Percentiles rank a stretch among this genome's conserved stretches.
Conservation (phyloP, 30 jellyfish, hydroid and myxozoan genomes). For the Rhopilema esculentum region DNA sequence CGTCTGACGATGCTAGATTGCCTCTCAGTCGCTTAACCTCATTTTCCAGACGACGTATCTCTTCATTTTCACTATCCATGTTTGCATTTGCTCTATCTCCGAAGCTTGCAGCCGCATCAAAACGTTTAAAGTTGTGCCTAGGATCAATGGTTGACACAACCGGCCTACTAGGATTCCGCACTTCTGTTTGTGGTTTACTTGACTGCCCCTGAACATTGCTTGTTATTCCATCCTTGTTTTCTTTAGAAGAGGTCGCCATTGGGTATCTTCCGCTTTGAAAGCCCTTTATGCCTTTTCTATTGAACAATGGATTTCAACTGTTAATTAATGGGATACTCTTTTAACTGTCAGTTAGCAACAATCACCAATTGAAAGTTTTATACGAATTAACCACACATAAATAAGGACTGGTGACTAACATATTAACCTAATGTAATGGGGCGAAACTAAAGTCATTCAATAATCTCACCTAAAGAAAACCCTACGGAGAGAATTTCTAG, state of each 20-base stretch:
- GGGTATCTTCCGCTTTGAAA: not conserved
- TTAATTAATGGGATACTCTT: too few species aligned
- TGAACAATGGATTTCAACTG: not conserved
- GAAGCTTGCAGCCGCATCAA: constrained; percentile 36
- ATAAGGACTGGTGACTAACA: too few species aligned
- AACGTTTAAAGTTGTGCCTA: constrained; percentile 19
- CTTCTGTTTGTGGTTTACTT: constrained; percentile 43
- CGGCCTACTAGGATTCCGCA: constrained; percentile 64
- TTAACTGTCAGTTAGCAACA: too few species aligned
- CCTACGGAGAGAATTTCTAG: too few species aligned
- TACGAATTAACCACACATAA: too few species aligned
- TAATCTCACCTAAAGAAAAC: too few species aligned
- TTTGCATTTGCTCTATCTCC: constrained; percentile 1
- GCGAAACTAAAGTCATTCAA: too few species aligned
- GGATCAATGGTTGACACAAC: constrained; percentile 59
- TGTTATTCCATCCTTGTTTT: constrained; percentile 2
- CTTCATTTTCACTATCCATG: constrained; percentile 42
- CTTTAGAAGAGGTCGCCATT: constrained; percentile 42
- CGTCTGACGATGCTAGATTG: constrained; percentile 77
- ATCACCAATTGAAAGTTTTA: too few species aligned
- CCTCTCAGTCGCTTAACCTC: constrained; percentile 81
- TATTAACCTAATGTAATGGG: too few species aligned
- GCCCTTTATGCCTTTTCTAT: not conserved
- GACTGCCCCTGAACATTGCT: constrained; percentile 41
- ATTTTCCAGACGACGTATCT: constrained; percentile 70